Conservation (phyloP, 2,113 vertebrate genomes). For the Camarhynchus parvulus region DNA sequence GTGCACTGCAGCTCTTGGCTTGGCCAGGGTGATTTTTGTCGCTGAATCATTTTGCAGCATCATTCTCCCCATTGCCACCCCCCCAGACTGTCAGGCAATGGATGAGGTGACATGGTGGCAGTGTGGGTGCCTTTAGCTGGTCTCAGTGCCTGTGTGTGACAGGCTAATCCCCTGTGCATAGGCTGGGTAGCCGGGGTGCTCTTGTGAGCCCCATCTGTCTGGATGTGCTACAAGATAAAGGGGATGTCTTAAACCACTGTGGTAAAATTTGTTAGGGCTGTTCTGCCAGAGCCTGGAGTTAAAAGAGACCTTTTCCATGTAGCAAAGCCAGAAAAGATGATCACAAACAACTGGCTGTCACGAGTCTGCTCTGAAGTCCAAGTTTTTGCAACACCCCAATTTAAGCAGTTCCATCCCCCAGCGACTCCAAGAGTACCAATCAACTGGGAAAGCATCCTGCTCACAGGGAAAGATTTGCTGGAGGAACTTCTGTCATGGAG, state of each 20-base stretch:
- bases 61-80: neutral
- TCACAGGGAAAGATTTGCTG: neutral
- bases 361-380: neutral
- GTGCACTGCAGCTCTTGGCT: fast-evolving
- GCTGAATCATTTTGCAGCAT: neutral
- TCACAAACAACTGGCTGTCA: constrained; percentile 36
- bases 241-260: neutral
- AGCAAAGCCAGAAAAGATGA: constrained; percentile 23
- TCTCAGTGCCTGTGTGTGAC: neutral
- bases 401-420: constrained; percentile 9
- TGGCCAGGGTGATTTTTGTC: neutral
- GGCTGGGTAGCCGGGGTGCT: neutral
- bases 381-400: neutral
- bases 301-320: constrained; percentile 9
- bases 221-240: constrained; percentile 18
- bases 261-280: neutral
- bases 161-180: neutral
- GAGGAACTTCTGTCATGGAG: neutral
- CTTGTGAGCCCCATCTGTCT: neutral
- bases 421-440: neutral
- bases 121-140: neutral
- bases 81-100: neutral
- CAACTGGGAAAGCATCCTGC: fast-evolving
- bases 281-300: neutral
- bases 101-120: neutral